A percentile compares a stretch with the other conserved stretches of the same genome.
Conservation (phyloP, 2,797 vertebrate species). For the Sardinella longiceps region DNA sequence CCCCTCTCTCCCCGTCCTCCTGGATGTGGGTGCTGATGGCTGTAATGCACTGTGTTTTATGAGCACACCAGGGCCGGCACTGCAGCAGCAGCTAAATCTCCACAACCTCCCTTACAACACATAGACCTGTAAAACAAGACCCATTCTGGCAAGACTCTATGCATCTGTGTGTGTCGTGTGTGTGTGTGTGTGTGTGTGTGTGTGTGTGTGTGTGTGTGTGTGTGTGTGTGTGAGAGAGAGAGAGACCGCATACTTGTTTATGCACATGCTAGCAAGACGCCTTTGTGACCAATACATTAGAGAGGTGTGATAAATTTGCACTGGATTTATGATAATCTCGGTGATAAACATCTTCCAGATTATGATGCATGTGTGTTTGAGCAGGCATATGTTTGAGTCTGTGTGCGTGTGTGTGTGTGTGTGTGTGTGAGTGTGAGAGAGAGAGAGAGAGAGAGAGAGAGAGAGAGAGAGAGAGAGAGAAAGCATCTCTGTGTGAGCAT, state of each 20-base stretch:
- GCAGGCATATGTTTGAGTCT: constrained; percentile 36
- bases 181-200: background rate
- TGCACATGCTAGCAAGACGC: background rate
- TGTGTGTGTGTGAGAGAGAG: background rate
- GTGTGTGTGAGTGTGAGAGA: constrained; percentile 30
- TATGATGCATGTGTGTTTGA: background rate
- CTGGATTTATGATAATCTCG: background rate
- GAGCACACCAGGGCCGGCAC: constrained; percentile 59
- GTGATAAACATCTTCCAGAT: constrained; percentile 16
- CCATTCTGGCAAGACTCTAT: constrained; percentile 49
- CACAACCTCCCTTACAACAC: constrained; percentile 28
- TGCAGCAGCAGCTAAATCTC: constrained; percentile 64
- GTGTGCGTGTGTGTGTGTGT: constrained; percentile 32
- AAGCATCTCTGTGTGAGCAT: too few species aligned
- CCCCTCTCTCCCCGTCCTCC: constrained; percentile 31
- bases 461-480: too few species aligned
- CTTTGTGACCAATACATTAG: background rate
- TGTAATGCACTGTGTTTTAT: constrained; percentile 70
- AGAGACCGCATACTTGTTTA: background rate
- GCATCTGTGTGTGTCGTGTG: background rate
- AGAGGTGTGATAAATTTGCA: background rate
- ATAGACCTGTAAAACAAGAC: constrained; percentile 54
- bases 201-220: background rate
- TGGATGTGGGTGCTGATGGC: constrained; percentile 59
- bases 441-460: too few species aligned